Percentiles rank a stretch among this genome's conserved stretches.
These are phyloP conservation scores for Gouania willdenowi DNA, from an alignment of 2,797 vertebrate species.

Conservation along the genomic window DNA sequence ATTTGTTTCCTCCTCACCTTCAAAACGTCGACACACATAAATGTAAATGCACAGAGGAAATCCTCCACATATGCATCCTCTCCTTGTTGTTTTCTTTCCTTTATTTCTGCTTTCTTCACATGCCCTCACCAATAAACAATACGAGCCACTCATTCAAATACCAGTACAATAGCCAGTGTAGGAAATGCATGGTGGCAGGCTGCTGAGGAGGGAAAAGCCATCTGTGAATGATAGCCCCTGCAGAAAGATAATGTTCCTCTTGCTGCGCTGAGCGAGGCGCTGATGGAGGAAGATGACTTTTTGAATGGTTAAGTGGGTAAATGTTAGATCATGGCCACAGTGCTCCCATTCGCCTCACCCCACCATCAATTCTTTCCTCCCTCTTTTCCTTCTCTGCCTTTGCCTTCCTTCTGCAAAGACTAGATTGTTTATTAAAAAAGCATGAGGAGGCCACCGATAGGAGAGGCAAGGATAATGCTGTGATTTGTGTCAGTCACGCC, in stretches of 20 bases:
- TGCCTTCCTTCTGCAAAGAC: constrained; percentile 27
- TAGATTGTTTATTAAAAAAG: constrained; percentile 73
- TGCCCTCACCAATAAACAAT: neutral
- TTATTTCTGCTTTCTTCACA: constrained; percentile 11
- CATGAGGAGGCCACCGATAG: constrained; percentile 68
- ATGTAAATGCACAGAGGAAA: constrained; percentile 3
- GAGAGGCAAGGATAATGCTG: constrained; percentile 70
- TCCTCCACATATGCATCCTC: neutral
- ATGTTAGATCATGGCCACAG: constrained; percentile 59
- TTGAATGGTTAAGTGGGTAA: constrained; percentile 75
- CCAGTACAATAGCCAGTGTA: constrained; percentile 18
- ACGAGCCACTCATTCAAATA: constrained; percentile 5
- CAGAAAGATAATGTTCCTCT: constrained; percentile 73
- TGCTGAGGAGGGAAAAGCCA: constrained; percentile 60
- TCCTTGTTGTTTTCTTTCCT: constrained; percentile 3
- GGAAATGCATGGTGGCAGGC: constrained; percentile 47
- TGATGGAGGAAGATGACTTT: constrained; percentile 75
- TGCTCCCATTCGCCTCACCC: constrained; percentile 51
- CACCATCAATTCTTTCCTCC: constrained; percentile 55
- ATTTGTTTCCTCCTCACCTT: constrained; percentile 11
- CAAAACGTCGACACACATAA: constrained; percentile 8
- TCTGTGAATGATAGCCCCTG: constrained; percentile 73
- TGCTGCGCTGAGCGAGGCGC: constrained; percentile 51
- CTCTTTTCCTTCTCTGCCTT: constrained; percentile 20
- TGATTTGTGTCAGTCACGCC: constrained; percentile 78